phyloP scores from a whole-genome alignment of 35 echinoderm and acorn worm species.

The Hemicentrotus pulcherrimus region DNA sequence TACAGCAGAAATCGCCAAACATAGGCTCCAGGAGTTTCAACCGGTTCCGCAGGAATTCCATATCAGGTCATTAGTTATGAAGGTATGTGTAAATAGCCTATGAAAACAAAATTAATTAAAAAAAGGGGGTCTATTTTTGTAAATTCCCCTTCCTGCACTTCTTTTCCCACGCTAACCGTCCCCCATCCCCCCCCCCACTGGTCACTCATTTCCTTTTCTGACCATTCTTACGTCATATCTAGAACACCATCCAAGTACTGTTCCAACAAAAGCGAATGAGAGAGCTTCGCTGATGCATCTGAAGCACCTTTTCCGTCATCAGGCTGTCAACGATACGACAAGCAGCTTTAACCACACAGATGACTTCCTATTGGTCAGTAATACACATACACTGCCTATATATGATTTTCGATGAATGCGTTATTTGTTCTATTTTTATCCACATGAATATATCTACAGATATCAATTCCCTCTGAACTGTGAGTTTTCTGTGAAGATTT shows the following conservation, averaged over 20 bases:
- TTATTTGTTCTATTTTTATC: no score
- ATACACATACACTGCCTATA: neutral
- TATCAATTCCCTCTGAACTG: no score
- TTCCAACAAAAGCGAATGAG: neutral
- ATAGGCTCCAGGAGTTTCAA: neutral
- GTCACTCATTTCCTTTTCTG: no score
- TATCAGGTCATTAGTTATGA: neutral
- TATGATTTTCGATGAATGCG: no score
- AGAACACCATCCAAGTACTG: neutral
- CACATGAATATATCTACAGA: no score
- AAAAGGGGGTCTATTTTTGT: no score
- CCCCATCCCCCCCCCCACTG: no score
- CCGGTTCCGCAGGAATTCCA: neutral
- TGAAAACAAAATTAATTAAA: no score
- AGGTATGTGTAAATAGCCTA: neutral
- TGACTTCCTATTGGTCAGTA: neutral
- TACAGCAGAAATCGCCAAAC: neutral
- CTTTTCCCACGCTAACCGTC: no score
- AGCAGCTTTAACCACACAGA: conserved; percentile 7
- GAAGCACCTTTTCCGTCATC: neutral
- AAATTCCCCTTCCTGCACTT: no score
- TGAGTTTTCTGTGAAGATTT: no score
- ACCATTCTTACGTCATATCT: neutral
- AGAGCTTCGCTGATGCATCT: neutral
- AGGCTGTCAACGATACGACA: neutral